Evolutionary conservation across 2,888 invertebrate genomes (phyloP).

Genomic region (Leptodirus hochenwartii): DNA sequence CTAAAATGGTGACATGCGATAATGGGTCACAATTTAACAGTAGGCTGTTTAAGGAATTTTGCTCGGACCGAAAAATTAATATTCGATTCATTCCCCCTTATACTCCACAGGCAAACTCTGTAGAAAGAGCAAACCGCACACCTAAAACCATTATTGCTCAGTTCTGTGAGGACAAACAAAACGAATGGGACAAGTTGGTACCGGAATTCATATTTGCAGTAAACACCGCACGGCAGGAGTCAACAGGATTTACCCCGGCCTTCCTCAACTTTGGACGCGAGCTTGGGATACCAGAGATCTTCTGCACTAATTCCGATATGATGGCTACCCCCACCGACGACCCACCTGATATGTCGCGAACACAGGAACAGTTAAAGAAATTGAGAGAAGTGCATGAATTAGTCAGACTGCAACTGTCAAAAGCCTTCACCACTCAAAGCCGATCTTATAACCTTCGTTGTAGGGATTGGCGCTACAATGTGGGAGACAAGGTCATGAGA

Average conservation of each 20-base stretch:
- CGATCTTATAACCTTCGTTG: constrained; percentile 7
- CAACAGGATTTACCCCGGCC: constrained; percentile 15
- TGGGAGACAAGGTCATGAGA: constrained; percentile 9
- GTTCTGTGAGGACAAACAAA: constrained; percentile 13
- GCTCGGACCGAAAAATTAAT: constrained; percentile 1
- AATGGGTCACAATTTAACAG: constrained; percentile 1
- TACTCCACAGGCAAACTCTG: constrained; percentile 17
- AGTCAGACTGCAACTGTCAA: background rate
- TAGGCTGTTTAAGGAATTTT: background rate
- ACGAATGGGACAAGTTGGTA: constrained; percentile 15
- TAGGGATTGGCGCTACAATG: constrained; percentile 3
- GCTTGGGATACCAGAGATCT: constrained; percentile 5
- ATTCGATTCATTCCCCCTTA: constrained; percentile 14
- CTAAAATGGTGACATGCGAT: constrained; percentile 7
- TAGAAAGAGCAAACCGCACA: constrained; percentile 16
- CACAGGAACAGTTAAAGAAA: too few relatives aligned
- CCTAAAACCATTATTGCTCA: constrained; percentile 16
- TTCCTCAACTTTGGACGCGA: constrained; percentile 15
- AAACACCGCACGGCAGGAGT: constrained; percentile 15
- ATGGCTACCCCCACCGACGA: background rate
- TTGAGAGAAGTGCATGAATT: constrained; percentile 3
- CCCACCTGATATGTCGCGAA: constrained; percentile 2
- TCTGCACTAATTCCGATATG: background rate
- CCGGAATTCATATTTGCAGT: constrained; percentile 15
- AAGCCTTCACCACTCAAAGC: background rate